Percentiles rank a stretch among this genome's conserved stretches.
Conservation (phyloP, 2,113 vertebrate genomes). For the Poecilia latipinna region DNA sequence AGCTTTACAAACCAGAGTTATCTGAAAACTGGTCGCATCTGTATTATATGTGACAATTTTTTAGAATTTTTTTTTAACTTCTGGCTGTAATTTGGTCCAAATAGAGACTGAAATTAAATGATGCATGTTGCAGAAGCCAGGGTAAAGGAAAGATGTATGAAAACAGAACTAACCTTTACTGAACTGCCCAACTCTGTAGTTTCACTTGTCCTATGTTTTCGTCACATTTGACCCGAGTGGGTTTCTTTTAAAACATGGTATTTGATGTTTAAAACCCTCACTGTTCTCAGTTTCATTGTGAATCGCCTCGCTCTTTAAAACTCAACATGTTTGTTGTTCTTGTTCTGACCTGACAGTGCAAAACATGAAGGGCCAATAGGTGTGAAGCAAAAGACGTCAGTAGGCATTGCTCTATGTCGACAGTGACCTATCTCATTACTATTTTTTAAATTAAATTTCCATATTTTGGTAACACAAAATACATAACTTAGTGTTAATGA, state of each 20-base stretch:
- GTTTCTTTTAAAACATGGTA: slow-evolving; percentile 20
- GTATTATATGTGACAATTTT: too few relatives aligned
- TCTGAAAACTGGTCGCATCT: not conserved
- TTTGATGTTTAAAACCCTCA: slow-evolving; percentile 7
- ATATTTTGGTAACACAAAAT: too few relatives aligned
- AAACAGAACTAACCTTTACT: not conserved
- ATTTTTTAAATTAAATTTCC: too few relatives aligned
- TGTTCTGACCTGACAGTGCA: not conserved
- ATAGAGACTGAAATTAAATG: too few relatives aligned
- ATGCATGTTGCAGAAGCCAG: not conserved
- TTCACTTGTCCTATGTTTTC: slow-evolving; percentile 9
- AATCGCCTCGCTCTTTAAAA: slow-evolving; percentile 18
- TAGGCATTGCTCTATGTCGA: not conserved
- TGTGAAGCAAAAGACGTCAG: not conserved
- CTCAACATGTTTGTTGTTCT: not conserved
- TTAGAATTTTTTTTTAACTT: too few relatives aligned
- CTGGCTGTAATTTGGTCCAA: too few relatives aligned
- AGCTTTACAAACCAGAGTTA: not conserved
- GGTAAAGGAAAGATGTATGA: not conserved
- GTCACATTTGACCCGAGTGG: not conserved
- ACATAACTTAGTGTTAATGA: too few relatives aligned
- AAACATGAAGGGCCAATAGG: not conserved
- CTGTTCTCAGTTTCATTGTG: slow-evolving; percentile 41
- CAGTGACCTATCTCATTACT: not conserved
- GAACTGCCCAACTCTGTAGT: slow-evolving; percentile 1